Conservation (phyloP, 2,113 vertebrate genomes). For the Pygoscelis adeliae region DNA sequence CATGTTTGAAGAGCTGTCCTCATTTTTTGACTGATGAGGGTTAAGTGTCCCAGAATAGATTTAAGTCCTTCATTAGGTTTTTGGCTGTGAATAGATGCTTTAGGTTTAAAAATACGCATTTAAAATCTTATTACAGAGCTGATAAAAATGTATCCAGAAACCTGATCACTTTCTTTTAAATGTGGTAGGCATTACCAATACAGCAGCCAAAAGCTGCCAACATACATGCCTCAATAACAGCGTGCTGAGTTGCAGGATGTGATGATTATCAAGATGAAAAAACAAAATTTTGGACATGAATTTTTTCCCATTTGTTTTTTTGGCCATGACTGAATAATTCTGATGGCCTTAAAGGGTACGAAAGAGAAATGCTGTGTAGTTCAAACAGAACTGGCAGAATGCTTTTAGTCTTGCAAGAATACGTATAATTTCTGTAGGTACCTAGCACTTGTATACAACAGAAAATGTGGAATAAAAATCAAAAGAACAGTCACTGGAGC, state of each 20-base stretch:
- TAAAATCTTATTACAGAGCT: background rate
- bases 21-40: background rate
- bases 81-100: background rate
- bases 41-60: background rate
- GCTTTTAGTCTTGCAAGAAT: background rate
- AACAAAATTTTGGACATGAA: background rate
- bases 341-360: background rate
- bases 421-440: background rate
- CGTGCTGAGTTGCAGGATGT: background rate
- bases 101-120: background rate
- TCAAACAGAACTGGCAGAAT: background rate
- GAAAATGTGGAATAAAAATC: background rate
- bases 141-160: background rate
- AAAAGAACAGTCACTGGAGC: background rate
- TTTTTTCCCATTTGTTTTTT: background rate
- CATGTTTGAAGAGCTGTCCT: constrained; percentile 6
- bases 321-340: background rate
- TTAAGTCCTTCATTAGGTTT: background rate
- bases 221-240: background rate
- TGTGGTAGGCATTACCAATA: background rate
- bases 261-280: background rate
- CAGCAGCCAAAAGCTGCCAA: background rate
- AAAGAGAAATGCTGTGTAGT: background rate
- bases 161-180: background rate
- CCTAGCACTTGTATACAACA: background rate